Conservation (phyloP, 1,140 invertebrate genomes). For the Papilio glaucus region DNA sequence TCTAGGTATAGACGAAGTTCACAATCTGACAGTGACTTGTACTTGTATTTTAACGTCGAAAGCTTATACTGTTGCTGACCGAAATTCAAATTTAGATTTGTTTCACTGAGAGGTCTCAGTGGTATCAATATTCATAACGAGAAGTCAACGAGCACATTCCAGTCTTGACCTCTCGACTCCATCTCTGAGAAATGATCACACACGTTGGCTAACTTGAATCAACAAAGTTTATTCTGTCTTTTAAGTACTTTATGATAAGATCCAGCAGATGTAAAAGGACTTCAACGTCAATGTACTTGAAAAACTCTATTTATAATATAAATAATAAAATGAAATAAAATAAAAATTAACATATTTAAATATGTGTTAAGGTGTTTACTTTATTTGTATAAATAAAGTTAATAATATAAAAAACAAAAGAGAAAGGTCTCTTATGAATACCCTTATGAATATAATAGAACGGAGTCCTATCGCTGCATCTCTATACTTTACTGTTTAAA, state of each 20-base stretch:
- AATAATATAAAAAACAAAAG: no score
- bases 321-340: not conserved
- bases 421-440: no score
- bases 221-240: slow-evolving; percentile 16
- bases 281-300: not conserved
- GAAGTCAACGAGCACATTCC: not conserved
- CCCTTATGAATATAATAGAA: no score
- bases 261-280: not conserved
- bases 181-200: not conserved
- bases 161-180: not conserved
- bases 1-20: no score
- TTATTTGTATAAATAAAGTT: no score
- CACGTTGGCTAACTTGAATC: not conserved
- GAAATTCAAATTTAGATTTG: not conserved
- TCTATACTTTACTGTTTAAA: no score
- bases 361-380: no score
- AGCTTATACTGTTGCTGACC: not conserved
- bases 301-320: not conserved
- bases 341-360: no score
- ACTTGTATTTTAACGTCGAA: no score
- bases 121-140: not conserved
- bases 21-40: no score
- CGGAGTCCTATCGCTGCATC: no score
- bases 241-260: slow-evolving; percentile 5
- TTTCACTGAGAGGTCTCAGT: not conserved